A percentile compares a stretch with the other conserved stretches of the same genome.
Evolutionary conservation across 2,888 invertebrate genomes (phyloP).

Genomic region (Sialis lutaria): DNA sequence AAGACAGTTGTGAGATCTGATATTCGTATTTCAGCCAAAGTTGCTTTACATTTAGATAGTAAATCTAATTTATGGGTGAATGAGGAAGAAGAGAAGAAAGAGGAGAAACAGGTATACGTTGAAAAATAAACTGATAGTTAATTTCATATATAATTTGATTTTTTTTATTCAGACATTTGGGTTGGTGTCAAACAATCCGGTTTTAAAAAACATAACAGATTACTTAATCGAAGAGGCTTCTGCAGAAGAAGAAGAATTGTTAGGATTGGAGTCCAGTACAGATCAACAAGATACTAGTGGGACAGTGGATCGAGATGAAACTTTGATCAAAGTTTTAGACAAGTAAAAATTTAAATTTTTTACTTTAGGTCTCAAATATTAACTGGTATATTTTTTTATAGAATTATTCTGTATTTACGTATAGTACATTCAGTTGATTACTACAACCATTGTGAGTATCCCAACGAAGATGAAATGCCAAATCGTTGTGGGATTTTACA

Average conservation of each 20-base stretch:
- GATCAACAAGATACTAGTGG: constrained; percentile 30
- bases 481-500: constrained; percentile 98
- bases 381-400: constrained; percentile 14
- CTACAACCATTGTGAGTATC: constrained; percentile 98
- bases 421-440: constrained; percentile 98
- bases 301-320: constrained; percentile 51
- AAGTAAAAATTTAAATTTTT: constrained; percentile 11
- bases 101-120: constrained; percentile 6
- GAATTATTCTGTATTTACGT: constrained; percentile 81
- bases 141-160: not conserved
- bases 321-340: constrained; percentile 52
- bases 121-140: not conserved
- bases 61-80: constrained; percentile 65
- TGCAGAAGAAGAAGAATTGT: constrained; percentile 90
- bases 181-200: constrained; percentile 74
- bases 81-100: constrained; percentile 25
- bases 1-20: constrained; percentile 79
- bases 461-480: constrained; percentile 99
- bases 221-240: constrained; percentile 96
- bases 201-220: constrained; percentile 91
- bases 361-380: not conserved
- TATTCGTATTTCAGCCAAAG: constrained; percentile 80
- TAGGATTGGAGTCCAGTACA: constrained; percentile 43
- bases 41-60: constrained; percentile 78
- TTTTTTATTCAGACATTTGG: constrained; percentile 34